phyloP scores from a whole-genome alignment of 2,888 invertebrate genomes.

The Drepanosiphum platanoidis region DNA sequence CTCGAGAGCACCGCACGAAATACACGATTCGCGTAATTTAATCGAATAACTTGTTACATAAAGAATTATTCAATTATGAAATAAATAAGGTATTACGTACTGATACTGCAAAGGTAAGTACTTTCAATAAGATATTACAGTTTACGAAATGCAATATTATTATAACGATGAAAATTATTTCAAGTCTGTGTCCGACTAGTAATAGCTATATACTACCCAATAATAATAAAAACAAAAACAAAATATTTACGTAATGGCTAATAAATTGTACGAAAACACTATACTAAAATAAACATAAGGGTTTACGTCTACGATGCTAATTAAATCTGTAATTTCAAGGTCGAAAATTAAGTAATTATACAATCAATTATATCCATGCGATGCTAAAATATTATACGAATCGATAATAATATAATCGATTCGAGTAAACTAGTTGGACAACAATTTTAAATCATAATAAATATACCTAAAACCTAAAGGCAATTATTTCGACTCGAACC shows the following conservation, averaged over 20 bases:
- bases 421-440: not conserved
- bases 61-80: not conserved
- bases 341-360: constrained; percentile 35
- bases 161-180: too few species aligned
- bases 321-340: not conserved
- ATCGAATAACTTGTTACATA: too few species aligned
- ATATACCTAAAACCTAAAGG: not conserved
- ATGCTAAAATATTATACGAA: not conserved
- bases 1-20: too few species aligned
- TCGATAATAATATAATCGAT: not conserved
- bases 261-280: not conserved
- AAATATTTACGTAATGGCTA: not conserved
- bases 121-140: too few species aligned
- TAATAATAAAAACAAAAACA: not conserved
- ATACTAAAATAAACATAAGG: not conserved
- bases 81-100: not conserved
- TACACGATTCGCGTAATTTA: not conserved
- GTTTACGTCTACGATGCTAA: not conserved
- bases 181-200: too few species aligned
- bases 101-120: not conserved
- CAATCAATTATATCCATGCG: not conserved
- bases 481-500: too few species aligned
- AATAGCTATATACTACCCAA: too few species aligned
- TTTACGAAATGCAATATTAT: too few species aligned
- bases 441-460: not conserved